These are phyloP conservation scores for Pangasius mekongensis DNA, from an alignment of 2,797 vertebrate genomes.

Conservation along the genomic window DNA sequence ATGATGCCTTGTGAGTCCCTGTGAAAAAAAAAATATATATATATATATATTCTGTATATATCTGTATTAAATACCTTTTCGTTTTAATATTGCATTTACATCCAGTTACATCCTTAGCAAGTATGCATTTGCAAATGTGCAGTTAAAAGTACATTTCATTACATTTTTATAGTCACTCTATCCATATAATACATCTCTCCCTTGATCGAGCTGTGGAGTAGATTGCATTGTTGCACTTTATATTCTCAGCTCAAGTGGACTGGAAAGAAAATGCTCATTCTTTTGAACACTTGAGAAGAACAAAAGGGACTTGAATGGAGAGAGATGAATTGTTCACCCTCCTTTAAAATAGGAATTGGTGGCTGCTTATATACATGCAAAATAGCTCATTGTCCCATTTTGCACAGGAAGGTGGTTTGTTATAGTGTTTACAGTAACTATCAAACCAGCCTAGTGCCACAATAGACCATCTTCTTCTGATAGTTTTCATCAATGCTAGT, in stretches of 20 bases:
- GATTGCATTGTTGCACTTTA: conserved; percentile 48
- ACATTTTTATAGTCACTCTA: neutral
- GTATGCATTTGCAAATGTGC: conserved; percentile 1
- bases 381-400: conserved; percentile 69
- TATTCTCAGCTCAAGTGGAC: conserved; percentile 45
- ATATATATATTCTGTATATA: too few relatives aligned
- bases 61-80: neutral
- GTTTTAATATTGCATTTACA: neutral
- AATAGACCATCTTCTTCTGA: conserved; percentile 74
- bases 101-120: neutral
- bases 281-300: conserved; percentile 44
- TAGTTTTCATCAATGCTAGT: conserved; percentile 74
- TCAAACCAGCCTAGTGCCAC: conserved; percentile 73
- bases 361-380: conserved; percentile 65
- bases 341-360: conserved; percentile 55
- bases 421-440: conserved; percentile 71
- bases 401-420: conserved; percentile 73
- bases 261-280: conserved; percentile 53
- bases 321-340: conserved; percentile 53
- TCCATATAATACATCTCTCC: neutral
- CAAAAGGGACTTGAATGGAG: conserved; percentile 49
- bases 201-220: conserved; percentile 17
- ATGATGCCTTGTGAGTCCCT: neutral
- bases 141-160: conserved; percentile 8
- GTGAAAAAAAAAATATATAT: neutral